Evolutionary conservation across 1,140 invertebrate species (phyloP), one percentile per base, ranked within the genome.

Genomic region (Leucophenga varia): DNA sequence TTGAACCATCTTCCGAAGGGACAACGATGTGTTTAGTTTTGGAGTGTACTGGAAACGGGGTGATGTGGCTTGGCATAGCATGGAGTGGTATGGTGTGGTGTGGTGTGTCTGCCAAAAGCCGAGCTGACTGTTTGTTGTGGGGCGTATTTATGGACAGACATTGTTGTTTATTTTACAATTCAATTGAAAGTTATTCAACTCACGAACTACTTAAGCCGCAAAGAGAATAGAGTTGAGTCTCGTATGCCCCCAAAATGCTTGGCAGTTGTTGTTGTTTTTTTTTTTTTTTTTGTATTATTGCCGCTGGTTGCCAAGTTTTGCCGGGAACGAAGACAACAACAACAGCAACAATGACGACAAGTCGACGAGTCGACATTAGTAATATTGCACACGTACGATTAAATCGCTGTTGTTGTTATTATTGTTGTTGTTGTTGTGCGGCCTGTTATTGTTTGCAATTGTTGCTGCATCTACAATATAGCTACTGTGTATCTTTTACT

Each of bases 111-210:
- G n/a, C n/a, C n/a, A n/a, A n/a, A n/a, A n/a, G n/a, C n/a, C n/a
- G n/a, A n/a, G n/a, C n/a, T n/a, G n/a, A n/a, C n/a, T n/a, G n/a
- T n/a, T n/a, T n/a, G n/a, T n/a, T n/a, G 12, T 6, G 12, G 13
- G 16, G 12, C 6, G 35, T 16, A 18, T 17, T 37, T 37, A 37
- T 37, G 35, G 16, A 12, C 18, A 63, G 59, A 67, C 56, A 67
- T 63, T n/a, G n/a, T 25, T 67, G 63, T 67, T 67, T 67, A 67
- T 64, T 67, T 67, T 63, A 68, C 64, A 68, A 68, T 68, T 68
- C 64, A 68, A 68, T 68, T 68, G 64, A 68, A 69, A 68, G 64
- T 68, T 68, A 68, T 68, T 68, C 64, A 68, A 68, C 64, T 68
- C 64, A 68, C 64, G 64, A 68, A 68, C 64, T 68, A 68, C 64